These are phyloP conservation scores for Panopea generosa DNA, from an alignment of 2,888 invertebrate genomes.

Conservation along the genomic window DNA sequence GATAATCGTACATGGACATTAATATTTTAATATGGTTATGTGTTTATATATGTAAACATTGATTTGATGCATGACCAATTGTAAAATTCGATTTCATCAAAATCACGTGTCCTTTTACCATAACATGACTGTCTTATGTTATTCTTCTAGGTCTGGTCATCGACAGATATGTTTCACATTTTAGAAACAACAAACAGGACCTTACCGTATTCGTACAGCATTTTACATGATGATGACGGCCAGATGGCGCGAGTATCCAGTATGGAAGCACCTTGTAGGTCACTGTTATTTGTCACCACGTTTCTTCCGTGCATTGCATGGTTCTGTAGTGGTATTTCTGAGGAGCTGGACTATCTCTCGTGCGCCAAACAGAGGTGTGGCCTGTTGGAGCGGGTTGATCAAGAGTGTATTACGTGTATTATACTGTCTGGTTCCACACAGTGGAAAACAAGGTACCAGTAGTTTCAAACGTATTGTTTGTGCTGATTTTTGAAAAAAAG, in stretches of 20 bases:
- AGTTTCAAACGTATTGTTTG: not conserved
- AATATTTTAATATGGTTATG: too few species aligned
- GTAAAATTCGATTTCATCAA: too few species aligned
- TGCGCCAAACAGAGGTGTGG: slow-evolving; percentile 38
- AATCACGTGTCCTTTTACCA: too few species aligned
- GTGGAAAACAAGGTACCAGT: slow-evolving; percentile 20
- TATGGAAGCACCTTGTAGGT: slow-evolving; percentile 34
- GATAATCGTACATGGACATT: too few species aligned
- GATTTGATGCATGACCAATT: too few species aligned
- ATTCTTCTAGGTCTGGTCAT: slow-evolving; percentile 64
- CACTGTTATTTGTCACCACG: slow-evolving; percentile 19
- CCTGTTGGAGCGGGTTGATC: slow-evolving; percentile 43
- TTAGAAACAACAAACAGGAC: slow-evolving; percentile 6
- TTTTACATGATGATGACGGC: slow-evolving; percentile 37
- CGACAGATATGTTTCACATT: slow-evolving; percentile 46
- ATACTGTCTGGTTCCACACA: slow-evolving; percentile 25
- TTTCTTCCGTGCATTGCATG: slow-evolving; percentile 37
- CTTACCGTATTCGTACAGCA: slow-evolving; percentile 53
- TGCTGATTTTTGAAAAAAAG: not conserved
- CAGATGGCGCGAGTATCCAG: slow-evolving; percentile 7
- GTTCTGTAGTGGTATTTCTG: slow-evolving; percentile 12
- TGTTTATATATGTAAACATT: too few species aligned
- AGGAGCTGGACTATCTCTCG: slow-evolving; percentile 18
- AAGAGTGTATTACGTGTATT: slow-evolving; percentile 60
- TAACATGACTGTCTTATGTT: too few species aligned